Base-by-base conservation (phyloP, 2,888 invertebrate genomes). In the Drosophila pseudotalamancana region DNA sequence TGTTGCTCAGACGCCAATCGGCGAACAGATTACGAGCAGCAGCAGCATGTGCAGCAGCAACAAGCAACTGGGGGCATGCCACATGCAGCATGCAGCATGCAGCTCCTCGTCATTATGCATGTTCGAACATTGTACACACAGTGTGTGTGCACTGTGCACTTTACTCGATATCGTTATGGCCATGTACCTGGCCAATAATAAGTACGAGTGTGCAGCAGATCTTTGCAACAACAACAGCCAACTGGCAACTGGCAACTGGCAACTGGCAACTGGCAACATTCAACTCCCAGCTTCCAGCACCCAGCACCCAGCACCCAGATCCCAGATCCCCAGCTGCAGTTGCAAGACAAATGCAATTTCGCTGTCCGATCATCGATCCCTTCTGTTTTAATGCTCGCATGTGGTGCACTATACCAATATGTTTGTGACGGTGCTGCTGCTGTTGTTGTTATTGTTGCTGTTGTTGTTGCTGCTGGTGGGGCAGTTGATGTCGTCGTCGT, bases 351-450 rank as follows among this genome's bases (percentile, higher is more conserved):
- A 79, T 79, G 77, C 77, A 78, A 78, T 78, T 78, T 79, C 77
- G 59, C 77, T 74, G 77, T 79, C 79, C 79, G 77, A 78, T 79
- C 79, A 74, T 74, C 80, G 77, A 79, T 78, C 77, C 77, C 80
- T 80, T 71, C 73, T 76, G 67, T 71, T 66, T 70, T 62, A 56
- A 50, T 60, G 69, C 69, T 70, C 75, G 69, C 75, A 77, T 75
- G 78, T 53, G 66, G 48, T 71, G 78, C 72, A 70, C 70, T 77
- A 55, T 72, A 63, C 70, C 76, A 70, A 78, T 73, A 73, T 77
- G 74, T 60, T 77, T 72, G 63, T 37, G 61, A 32, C 43, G 21
- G 21, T 21, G 53, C 50, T 46, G 54, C 35, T 53, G 71, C 51
- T 57, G 62, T 59, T 46, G 73, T 66, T 55, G 73, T 50, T 65